Evolutionary conservation across 2,113 vertebrate species (phyloP).

Genomic region (Ammodytes dubius): DNA sequence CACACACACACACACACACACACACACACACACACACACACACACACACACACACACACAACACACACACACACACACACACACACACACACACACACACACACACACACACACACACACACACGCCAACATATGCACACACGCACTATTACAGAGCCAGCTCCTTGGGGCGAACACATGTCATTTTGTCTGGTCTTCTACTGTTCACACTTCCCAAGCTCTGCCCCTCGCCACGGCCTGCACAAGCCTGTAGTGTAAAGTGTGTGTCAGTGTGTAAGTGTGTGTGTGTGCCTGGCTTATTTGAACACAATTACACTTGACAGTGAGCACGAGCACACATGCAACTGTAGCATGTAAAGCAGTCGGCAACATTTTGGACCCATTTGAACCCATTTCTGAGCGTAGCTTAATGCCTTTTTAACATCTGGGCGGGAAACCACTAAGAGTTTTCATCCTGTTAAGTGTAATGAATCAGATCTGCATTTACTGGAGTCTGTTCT

Average conservation of each 20-base stretch:
- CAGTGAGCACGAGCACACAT: constrained; percentile 35
- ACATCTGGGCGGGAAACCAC: constrained; percentile 58
- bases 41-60: constrained; percentile 35
- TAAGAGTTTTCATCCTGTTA: constrained; percentile 41
- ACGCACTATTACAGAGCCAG: constrained; percentile 72
- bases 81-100: constrained; percentile 52
- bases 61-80: too few species aligned
- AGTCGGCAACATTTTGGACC: constrained; percentile 59
- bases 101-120: constrained; percentile 52
- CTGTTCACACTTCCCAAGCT: constrained; percentile 78
- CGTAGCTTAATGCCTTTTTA: constrained; percentile 6
- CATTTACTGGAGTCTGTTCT: constrained; percentile 47
- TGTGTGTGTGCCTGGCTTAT: constrained; percentile 36
- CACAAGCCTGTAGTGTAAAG: constrained; percentile 62
- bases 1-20: constrained; percentile 20
- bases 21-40: neutral
- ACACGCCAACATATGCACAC: constrained; percentile 13
- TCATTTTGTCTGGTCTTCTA: constrained; percentile 76
- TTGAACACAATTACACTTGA: constrained; percentile 69
- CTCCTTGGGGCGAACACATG: constrained; percentile 79
- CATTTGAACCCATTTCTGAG: constrained; percentile 41
- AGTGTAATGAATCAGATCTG: constrained; percentile 57
- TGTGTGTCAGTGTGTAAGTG: constrained; percentile 28
- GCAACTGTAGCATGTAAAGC: constrained; percentile 59
- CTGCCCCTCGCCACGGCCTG: constrained; percentile 58